These are phyloP conservation scores for Aromia moschata DNA, from an alignment of 2,888 invertebrate species.

Conservation along the genomic window DNA sequence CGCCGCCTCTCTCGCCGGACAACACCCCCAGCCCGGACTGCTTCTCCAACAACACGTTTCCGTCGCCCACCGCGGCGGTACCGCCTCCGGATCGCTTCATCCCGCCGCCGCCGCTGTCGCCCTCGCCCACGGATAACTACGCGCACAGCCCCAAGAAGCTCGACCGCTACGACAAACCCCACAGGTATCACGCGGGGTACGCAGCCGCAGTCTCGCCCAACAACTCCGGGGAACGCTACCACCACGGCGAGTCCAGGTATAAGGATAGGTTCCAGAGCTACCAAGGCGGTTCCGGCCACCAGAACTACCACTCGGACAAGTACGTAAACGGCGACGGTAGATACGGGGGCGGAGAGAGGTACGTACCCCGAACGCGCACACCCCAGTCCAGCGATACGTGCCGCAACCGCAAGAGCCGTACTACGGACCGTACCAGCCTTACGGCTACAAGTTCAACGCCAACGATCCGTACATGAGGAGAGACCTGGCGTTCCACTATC, in stretches of 20 bases:
- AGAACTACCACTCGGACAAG: slow-evolving; percentile 32
- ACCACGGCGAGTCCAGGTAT: slow-evolving; percentile 35
- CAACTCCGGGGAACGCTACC: slow-evolving; percentile 41
- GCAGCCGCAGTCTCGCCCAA: slow-evolving; percentile 47
- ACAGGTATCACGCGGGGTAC: slow-evolving; percentile 44
- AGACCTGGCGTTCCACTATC: slow-evolving; percentile 68
- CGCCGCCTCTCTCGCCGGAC: slow-evolving; percentile 68
- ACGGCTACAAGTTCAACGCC: slow-evolving; percentile 53
- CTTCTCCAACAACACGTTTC: slow-evolving; percentile 66
- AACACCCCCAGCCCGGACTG: slow-evolving; percentile 67
- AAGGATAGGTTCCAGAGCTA: slow-evolving; percentile 39
- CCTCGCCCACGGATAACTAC: slow-evolving; percentile 55
- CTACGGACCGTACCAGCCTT: slow-evolving; percentile 61
- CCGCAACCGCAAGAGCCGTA: slow-evolving; percentile 70
- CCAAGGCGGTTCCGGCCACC: slow-evolving; percentile 35
- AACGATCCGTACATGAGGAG: slow-evolving; percentile 69
- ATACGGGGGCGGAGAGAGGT: slow-evolving; percentile 62
- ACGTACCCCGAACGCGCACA: slow-evolving; percentile 76
- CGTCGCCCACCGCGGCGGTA: slow-evolving; percentile 63
- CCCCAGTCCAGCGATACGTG: slow-evolving; percentile 77
- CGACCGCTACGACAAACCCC: slow-evolving; percentile 51
- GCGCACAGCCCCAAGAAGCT: slow-evolving; percentile 56
- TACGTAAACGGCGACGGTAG: slow-evolving; percentile 48
- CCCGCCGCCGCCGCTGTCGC: slow-evolving; percentile 61
- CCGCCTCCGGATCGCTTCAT: slow-evolving; percentile 68